Evolutionary conservation across 2,113 vertebrate species (phyloP), one percentile per base, ranked within the genome.

Genomic region (Neogale vison): DNA sequence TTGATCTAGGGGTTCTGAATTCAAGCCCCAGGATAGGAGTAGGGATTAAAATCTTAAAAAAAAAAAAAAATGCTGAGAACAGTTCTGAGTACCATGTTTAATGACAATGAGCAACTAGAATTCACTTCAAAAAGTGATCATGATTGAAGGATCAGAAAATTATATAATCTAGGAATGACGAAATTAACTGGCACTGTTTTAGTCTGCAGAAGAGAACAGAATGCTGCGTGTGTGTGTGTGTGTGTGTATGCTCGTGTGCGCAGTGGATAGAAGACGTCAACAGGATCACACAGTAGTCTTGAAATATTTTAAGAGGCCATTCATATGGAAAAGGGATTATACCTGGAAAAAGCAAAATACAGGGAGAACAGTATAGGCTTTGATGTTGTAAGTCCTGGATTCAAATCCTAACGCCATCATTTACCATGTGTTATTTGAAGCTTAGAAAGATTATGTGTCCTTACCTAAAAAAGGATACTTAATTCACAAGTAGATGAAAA

Each of bases 401-500:
- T 97, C 77, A 93, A 67, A 93, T 90, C 59, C 82, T 80, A 42
- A 7, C 23, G 65, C 36, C 47, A 95, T 84, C 36, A 77, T 80
- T 89, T 76, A 94, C 89, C 83, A 31, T 65, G 39, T 92, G 57
- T 85, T 97, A 96, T 80, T 42, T 83, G 47, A 96, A 59, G 47
- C 52, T 55, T 67, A 74, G n/a, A 82, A 18, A 92, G 61, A 95
- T 61, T 52, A 94, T 59, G 39, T 93, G 92, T 87, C 79, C 57
- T 97, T 95, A 92, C 21, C 74, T 61, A 47, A 55, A 91, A 96
- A 95, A 88, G 86, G 18, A 90, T 84, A 96, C 34, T 50, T 92
- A 67, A 15, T 67, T 97, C 77, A 96, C 82, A 91, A 97, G 91
- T 83, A n/a, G 52, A 80, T 87, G 94, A 95, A 97, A 96, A 87